Evolutionary conservation across 1,140 invertebrate genomes (phyloP).

Genomic region (Pararge aegeria): DNA sequence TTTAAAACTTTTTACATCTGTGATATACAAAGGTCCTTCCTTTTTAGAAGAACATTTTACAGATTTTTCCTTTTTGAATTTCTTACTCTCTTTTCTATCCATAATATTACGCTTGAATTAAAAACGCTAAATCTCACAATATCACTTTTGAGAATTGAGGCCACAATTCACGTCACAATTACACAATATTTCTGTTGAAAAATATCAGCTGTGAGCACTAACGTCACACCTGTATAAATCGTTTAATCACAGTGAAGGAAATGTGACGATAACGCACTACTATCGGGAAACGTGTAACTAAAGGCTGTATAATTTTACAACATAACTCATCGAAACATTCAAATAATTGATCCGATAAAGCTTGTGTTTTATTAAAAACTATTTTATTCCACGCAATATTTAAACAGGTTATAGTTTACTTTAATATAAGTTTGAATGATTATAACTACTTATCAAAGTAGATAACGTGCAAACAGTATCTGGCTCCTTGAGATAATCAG

Average conservation of each 20-base stretch:
- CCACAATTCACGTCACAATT: constrained; percentile 35
- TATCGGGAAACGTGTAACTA: constrained; percentile 40
- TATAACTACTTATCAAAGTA: constrained; percentile 21
- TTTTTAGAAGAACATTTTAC: constrained; percentile 41
- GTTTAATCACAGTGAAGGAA: constrained; percentile 55
- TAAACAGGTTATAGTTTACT: too few relatives aligned
- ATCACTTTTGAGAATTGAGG: constrained; percentile 29
- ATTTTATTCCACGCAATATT: constrained; percentile 1
- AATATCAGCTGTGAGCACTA: constrained; percentile 44
- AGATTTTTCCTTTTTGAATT: constrained; percentile 57
- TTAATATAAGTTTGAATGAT: constrained; percentile 6
- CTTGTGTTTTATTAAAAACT: neutral
- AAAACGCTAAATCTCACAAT: constrained; percentile 1
- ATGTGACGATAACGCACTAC: constrained; percentile 45
- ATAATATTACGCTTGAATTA: constrained; percentile 29
- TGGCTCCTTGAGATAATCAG: constrained; percentile 46
- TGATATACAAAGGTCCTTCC: constrained; percentile 42
- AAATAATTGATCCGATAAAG: too few relatives aligned
- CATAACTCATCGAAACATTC: neutral
- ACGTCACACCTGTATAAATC: constrained; percentile 63
- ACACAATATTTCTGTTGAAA: constrained; percentile 38
- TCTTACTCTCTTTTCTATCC: constrained; percentile 59
- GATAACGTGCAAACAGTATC: constrained; percentile 43
- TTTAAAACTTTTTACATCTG: constrained; percentile 60
- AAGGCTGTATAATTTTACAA: constrained; percentile 2